A percentile compares a stretch with the other conserved stretches of the same genome.
phyloP scores from a whole-genome alignment of 2,113 vertebrate species.

The Eudorcas thomsonii region DNA sequence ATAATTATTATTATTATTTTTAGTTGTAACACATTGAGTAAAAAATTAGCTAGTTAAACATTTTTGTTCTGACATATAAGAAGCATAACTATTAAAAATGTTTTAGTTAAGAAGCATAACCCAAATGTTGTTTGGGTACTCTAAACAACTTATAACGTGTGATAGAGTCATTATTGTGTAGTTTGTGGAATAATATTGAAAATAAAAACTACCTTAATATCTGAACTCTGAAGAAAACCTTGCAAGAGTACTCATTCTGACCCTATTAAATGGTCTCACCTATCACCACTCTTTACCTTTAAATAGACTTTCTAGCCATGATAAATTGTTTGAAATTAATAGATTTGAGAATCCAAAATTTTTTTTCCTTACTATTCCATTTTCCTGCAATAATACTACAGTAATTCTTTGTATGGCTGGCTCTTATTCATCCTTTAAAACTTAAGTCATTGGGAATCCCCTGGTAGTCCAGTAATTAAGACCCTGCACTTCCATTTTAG shows the following conservation, averaged over 20 bases:
- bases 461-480: neutral
- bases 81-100: neutral
- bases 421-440: neutral
- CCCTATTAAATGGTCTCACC: too few species aligned
- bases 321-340: neutral
- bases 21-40: neutral
- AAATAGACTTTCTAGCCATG: neutral
- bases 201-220: neutral
- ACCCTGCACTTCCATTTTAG: neutral
- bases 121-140: neutral
- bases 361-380: neutral
- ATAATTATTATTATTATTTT: neutral
- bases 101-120: neutral
- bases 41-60: neutral
- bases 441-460: neutral
- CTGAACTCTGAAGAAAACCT: neutral
- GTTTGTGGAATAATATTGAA: neutral
- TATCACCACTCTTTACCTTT: neutral
- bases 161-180: neutral
- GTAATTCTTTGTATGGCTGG: neutral
- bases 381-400: neutral
- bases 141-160: neutral
- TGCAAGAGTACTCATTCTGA: neutral
- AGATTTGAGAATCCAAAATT: neutral
- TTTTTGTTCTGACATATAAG: neutral